A percentile compares a stretch with the other conserved stretches of the same genome.
phyloP scores from a whole-genome alignment of 1,140 invertebrate genomes.

The Artemia franciscana region DNA sequence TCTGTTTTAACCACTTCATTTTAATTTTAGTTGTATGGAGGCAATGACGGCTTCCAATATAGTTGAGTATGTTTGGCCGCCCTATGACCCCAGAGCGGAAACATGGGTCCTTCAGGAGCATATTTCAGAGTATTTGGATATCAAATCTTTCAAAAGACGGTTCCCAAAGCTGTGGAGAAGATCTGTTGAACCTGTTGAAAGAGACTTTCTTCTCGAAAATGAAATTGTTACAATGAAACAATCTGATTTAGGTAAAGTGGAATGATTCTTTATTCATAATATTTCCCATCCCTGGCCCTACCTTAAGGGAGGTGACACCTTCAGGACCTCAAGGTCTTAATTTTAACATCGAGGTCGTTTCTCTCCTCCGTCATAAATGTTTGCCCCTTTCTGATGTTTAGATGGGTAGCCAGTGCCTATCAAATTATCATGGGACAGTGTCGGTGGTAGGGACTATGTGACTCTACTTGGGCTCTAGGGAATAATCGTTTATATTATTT shows the following conservation, averaged over 20 bases:
- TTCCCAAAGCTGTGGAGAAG: constrained; percentile 71
- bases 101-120: constrained; percentile 74
- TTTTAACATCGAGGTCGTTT: too few species aligned
- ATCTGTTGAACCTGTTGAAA: constrained; percentile 64
- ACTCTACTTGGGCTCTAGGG: too few species aligned
- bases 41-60: constrained; percentile 61
- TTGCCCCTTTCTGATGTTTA: too few species aligned
- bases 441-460: too few species aligned
- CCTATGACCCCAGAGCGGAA: constrained; percentile 35
- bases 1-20: background rate
- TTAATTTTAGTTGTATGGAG: constrained; percentile 8
- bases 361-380: too few species aligned
- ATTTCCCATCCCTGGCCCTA: too few species aligned
- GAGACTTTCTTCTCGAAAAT: constrained; percentile 58
- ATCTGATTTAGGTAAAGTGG: constrained; percentile 68
- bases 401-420: too few species aligned
- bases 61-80: constrained; percentile 82
- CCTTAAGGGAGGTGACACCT: too few species aligned
- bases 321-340: too few species aligned
- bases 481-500: too few species aligned
- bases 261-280: too few species aligned
- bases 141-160: constrained; percentile 85
- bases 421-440: too few species aligned
- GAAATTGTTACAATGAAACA: constrained; percentile 69
- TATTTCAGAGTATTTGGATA: constrained; percentile 67